phyloP scores from a whole-genome alignment of 2,888 invertebrate species.

The Serripes groenlandicus region DNA sequence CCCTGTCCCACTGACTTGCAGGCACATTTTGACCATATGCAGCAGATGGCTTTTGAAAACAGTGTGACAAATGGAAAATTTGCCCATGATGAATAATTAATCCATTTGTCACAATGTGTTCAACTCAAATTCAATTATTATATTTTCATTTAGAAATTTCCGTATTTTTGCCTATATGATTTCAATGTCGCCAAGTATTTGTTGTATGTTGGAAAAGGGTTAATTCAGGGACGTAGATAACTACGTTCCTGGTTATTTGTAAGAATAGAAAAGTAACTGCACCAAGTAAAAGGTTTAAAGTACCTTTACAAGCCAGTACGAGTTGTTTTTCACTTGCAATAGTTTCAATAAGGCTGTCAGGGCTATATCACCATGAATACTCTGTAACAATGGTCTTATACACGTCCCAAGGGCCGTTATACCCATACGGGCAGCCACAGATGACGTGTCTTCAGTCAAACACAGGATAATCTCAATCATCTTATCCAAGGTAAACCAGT shows the following conservation, averaged over 20 bases:
- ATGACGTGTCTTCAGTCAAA: conserved; percentile 88
- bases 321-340: conserved; percentile 90
- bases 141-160: too few relatives aligned
- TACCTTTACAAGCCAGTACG: conserved; percentile 95
- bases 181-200: too few relatives aligned
- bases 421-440: conserved; percentile 92
- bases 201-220: too few relatives aligned
- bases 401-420: conserved; percentile 89
- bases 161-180: too few relatives aligned
- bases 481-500: conserved; percentile 71
- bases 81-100: not conserved
- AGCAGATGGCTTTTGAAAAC: too few relatives aligned
- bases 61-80: not conserved
- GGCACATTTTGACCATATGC: too few relatives aligned
- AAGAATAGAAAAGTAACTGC: too few relatives aligned
- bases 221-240: too few relatives aligned
- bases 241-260: too few relatives aligned
- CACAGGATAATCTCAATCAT: conserved; percentile 82
- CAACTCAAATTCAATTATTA: too few relatives aligned
- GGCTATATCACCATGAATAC: conserved; percentile 89
- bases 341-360: conserved; percentile 89
- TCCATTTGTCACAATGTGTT: not conserved
- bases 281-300: too few relatives aligned
- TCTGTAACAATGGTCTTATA: conserved; percentile 89
- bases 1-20: too few relatives aligned